Percentiles rank a stretch among this genome's conserved stretches.
phyloP scores from a whole-genome alignment of 2,888 invertebrate species.

The Pachliopta kotzebuea region DNA sequence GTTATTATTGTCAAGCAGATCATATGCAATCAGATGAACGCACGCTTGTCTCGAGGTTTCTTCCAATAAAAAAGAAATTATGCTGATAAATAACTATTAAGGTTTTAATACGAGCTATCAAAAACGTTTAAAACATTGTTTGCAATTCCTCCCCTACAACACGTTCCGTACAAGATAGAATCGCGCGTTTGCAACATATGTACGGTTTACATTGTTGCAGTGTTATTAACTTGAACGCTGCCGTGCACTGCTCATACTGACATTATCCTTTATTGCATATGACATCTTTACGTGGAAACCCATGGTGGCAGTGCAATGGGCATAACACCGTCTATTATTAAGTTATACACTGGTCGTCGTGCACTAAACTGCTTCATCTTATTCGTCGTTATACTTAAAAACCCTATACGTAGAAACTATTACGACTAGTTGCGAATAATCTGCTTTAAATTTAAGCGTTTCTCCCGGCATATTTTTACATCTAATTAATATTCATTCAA shows the following conservation, averaged over 20 bases:
- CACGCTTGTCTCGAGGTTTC: no score
- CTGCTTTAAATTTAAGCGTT: constrained; percentile 8
- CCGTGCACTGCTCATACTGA: neutral
- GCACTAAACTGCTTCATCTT: constrained; percentile 35
- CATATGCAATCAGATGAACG: no score
- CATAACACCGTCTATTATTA: constrained; percentile 35
- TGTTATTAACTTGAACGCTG: constrained; percentile 9
- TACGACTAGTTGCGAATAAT: constrained; percentile 10
- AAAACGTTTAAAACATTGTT: constrained; percentile 10
- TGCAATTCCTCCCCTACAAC: neutral
- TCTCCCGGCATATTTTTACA: constrained; percentile 8
- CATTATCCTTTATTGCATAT: constrained; percentile 14
- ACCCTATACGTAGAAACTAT: neutral
- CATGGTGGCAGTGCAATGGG: neutral
- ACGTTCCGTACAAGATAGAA: neutral
- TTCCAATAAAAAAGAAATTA: neutral
- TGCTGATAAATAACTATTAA: neutral
- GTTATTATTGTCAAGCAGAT: no score
- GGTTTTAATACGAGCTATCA: neutral
- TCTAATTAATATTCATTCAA: no score
- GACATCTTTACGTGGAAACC: constrained; percentile 16
- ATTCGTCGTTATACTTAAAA: constrained; percentile 9
- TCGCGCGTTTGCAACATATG: constrained; percentile 1
- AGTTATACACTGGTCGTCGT: constrained; percentile 35
- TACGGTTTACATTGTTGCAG: constrained; percentile 23